Base-by-base conservation (phyloP, 2,888 invertebrate species). In the Axea sp. region DNA sequence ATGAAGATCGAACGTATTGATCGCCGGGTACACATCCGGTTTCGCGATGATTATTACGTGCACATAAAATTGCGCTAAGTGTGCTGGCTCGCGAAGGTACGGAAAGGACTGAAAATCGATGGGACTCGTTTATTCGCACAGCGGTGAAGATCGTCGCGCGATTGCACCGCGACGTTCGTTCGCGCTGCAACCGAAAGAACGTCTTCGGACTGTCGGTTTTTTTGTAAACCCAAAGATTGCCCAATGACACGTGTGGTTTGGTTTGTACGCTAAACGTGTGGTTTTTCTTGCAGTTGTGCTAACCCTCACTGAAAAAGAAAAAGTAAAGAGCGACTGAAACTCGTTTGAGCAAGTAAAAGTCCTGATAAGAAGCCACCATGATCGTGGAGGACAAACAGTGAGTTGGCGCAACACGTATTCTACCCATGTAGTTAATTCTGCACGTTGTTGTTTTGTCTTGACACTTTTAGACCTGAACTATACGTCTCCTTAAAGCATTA, bases 341-440 rank as follows among this genome's bases (percentile, higher is more conserved):
- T 28, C 31, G 31, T 12, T 72, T 31, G 43, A 47, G 57, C 39
- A 53, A 73, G 65, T 75, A 79, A 79, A 68, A 59, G 77, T 79
- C 78, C 79, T 74, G 76, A 82, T 80, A 82, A 76, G 64, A 77
- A 80, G 76, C 76, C 86, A 86, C 75, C 86, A 87, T 87, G 87
- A 87, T 87, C 83, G 87, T 87, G 81, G 87, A 87, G 79, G 86
- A 87, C 72, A 87, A 86, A 85, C 84, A 82, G 87, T 87, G 86
- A 87, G 87, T 87, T 78, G 74, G 73, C 64, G 73, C 59, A 75
- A 73, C 69, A 59, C 59, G 60, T 33, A 68, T 62, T 28, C 31
- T 64, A 35, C 49, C 45, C 64, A 35, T 26, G 53, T 64, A 47
- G 74, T 43, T 55, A 14, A 76, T 17, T 31, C 24, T 55, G 72